phyloP scores from a whole-genome alignment of 2,113 vertebrate species.

The Megaptera novaeangliae region DNA sequence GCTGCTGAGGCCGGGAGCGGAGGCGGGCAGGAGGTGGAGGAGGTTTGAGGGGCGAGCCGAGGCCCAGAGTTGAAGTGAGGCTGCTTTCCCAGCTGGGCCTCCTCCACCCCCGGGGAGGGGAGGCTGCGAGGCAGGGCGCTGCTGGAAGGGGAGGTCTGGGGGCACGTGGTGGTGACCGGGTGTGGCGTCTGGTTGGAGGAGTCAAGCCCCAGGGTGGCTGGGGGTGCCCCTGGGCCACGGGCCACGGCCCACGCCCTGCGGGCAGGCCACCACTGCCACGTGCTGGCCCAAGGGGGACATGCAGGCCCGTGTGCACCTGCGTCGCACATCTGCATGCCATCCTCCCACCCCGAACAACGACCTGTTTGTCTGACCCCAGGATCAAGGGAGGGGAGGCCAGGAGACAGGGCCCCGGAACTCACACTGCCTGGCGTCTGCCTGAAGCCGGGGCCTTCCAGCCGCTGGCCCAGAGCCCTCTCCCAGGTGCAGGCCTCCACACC shows the following conservation, averaged over 20 bases:
- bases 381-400: neutral
- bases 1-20: neutral
- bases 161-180: neutral
- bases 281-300: neutral
- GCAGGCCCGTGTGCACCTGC: neutral
- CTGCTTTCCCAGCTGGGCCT: neutral
- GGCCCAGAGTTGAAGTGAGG: neutral
- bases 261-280: neutral
- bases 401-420: neutral
- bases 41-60: too few relatives aligned
- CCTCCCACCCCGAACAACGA: fast-evolving
- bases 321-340: fast-evolving
- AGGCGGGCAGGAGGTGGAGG: too few relatives aligned
- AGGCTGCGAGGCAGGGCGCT: neutral
- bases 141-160: neutral
- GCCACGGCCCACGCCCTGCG: neutral
- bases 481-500: neutral
- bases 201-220: neutral
- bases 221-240: neutral
- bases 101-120: too few relatives aligned
- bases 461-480: too few relatives aligned
- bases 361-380: neutral
- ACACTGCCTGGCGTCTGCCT: neutral
- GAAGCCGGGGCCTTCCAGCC: too few relatives aligned
- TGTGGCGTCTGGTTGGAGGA: neutral